These are phyloP conservation scores for Tragelaphus buxtoni DNA, from an alignment of 2,113 vertebrate genomes.

Conservation along the genomic window DNA sequence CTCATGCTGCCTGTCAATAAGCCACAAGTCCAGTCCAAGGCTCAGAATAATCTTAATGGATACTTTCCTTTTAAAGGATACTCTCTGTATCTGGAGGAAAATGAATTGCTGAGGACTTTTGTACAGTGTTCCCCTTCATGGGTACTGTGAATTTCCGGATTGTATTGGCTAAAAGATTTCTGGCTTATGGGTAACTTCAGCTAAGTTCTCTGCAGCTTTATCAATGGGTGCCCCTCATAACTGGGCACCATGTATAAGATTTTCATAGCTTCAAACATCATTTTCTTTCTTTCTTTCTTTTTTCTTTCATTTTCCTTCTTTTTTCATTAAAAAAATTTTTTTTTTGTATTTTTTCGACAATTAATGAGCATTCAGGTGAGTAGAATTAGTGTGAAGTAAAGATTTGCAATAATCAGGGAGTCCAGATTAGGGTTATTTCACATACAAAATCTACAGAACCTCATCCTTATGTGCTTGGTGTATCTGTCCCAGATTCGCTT, in stretches of 20 bases:
- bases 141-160: neutral
- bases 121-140: neutral
- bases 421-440: neutral
- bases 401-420: neutral
- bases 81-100: neutral
- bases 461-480: neutral
- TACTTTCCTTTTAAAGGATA: neutral
- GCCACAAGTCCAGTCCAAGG: neutral
- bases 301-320: too few species aligned
- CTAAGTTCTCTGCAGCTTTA: neutral
- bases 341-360: neutral
- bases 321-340: too few species aligned
- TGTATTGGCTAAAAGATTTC: neutral
- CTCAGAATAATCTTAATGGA: neutral
- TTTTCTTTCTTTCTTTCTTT: neutral
- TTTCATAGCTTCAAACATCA: neutral
- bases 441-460: too few species aligned
- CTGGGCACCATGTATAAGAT: neutral
- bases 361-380: neutral
- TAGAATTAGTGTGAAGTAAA: neutral
- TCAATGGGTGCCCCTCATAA: too few species aligned
- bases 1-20: neutral
- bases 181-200: neutral
- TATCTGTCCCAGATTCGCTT: neutral
- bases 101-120: neutral